Percentiles rank a stretch among this genome's conserved stretches.
These are phyloP conservation scores for Oryzias woworae DNA, from an alignment of 2,113 vertebrate species.

Conservation along the genomic window DNA sequence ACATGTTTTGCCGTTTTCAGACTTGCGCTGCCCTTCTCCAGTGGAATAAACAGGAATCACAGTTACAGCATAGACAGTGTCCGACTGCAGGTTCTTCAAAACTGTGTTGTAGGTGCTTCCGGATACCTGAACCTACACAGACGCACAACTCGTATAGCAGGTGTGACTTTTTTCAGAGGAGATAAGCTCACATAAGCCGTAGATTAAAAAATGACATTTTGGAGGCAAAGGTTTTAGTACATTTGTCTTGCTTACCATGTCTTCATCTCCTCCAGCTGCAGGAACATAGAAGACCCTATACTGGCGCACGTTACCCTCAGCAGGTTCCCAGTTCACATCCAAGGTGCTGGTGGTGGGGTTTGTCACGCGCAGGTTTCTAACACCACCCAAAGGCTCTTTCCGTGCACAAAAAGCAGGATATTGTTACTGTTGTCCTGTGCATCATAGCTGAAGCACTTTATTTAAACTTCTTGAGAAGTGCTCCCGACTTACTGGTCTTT, in stretches of 20 bases:
- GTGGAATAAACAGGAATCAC: slow-evolving; percentile 87
- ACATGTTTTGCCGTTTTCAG: slow-evolving; percentile 92
- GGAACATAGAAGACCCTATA: slow-evolving; percentile 89
- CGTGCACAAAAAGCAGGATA: slow-evolving; percentile 30
- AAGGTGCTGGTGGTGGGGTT: slow-evolving; percentile 92
- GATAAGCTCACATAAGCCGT: neutral
- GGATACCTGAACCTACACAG: slow-evolving; percentile 82
- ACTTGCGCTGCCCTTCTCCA: slow-evolving; percentile 87
- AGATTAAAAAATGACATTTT: neutral
- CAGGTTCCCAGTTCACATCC: slow-evolving; percentile 92
- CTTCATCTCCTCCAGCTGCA: slow-evolving; percentile 82
- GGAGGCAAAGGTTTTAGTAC: neutral
- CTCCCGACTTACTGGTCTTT: slow-evolving; percentile 87
- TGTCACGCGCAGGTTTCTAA: slow-evolving; percentile 89
- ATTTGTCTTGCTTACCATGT: slow-evolving; percentile 79
- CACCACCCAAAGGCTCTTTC: slow-evolving; percentile 89
- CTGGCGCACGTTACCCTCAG: slow-evolving; percentile 91
- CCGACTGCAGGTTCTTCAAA: slow-evolving; percentile 86
- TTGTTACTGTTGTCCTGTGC: neutral
- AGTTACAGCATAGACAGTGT: slow-evolving; percentile 86
- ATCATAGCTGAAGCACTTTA: too few relatives aligned
- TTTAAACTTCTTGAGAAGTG: neutral
- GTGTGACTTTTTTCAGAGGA: neutral
- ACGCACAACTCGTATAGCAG: slow-evolving; percentile 4
- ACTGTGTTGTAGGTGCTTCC: slow-evolving; percentile 87